Conservation (phyloP, 2,113 vertebrate genomes). For the Odontophorus gujanensis region DNA sequence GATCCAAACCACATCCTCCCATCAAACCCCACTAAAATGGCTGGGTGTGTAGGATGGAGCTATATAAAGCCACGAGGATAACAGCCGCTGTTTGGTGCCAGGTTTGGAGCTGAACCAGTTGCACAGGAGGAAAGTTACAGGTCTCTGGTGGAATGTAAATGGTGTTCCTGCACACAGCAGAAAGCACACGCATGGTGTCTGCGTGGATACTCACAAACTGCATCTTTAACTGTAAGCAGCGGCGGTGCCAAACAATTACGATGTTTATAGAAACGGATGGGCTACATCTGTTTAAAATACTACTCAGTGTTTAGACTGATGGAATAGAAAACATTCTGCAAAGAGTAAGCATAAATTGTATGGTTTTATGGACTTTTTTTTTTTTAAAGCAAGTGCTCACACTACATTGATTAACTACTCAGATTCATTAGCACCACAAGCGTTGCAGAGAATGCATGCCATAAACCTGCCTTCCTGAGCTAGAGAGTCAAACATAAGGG, state of each 20-base stretch:
- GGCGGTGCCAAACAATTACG: conserved; percentile 77
- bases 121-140: conserved; percentile 11
- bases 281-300: conserved; percentile 79
- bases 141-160: conserved; percentile 15
- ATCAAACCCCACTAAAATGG: background rate
- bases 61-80: background rate
- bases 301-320: conserved; percentile 76
- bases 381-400: background rate
- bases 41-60: background rate
- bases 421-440: conserved; percentile 10
- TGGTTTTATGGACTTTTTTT: background rate
- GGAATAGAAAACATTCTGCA: conserved; percentile 75
- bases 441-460: background rate
- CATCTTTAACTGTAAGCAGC: conserved; percentile 71
- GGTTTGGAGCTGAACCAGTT: background rate
- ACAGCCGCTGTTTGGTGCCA: conserved; percentile 6
- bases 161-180: background rate
- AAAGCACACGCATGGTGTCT: conserved; percentile 44
- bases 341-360: conserved; percentile 66
- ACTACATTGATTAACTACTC: conserved; percentile 33
- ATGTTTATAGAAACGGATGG: conserved; percentile 79
- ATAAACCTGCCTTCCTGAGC: background rate
- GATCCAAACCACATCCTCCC: conserved; percentile 38
- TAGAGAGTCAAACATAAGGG: background rate
- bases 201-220: conserved; percentile 63